phyloP scores from a whole-genome alignment of 2,888 invertebrate genomes.

The Tuta absoluta region DNA sequence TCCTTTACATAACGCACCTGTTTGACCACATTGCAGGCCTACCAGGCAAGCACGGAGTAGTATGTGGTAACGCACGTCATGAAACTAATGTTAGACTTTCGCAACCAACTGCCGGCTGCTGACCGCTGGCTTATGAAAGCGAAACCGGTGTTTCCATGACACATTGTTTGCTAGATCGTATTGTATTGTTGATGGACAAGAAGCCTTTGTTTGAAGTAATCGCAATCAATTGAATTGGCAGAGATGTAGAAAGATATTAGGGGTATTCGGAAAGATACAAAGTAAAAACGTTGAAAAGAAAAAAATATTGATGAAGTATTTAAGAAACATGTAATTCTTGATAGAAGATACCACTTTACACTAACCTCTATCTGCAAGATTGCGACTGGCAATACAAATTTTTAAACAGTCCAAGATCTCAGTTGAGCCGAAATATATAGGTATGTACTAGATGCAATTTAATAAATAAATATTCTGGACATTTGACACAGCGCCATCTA shows the following conservation, averaged over 20 bases:
- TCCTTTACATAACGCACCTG: conserved; percentile 7
- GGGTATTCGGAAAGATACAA: no score
- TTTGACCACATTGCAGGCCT: conserved; percentile 4
- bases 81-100: neutral
- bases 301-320: no score
- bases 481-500: no score
- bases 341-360: no score
- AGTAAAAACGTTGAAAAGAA: no score
- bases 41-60: conserved; percentile 5
- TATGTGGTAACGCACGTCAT: conserved; percentile 12
- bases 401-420: no score
- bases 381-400: no score
- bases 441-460: no score
- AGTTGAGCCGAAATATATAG: no score
- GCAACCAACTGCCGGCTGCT: conserved; percentile 4
- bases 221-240: neutral
- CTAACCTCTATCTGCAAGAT: no score
- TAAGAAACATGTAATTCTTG: no score
- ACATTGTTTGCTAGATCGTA: conserved; percentile 13
- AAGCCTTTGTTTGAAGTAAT: neutral
- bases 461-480: no score
- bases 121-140: conserved; percentile 15
- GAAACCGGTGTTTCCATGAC: neutral
- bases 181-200: neutral
- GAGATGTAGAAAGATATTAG: neutral